Conservation (phyloP, 2,797 vertebrate genomes). For the Bovichtus diacanthus region DNA sequence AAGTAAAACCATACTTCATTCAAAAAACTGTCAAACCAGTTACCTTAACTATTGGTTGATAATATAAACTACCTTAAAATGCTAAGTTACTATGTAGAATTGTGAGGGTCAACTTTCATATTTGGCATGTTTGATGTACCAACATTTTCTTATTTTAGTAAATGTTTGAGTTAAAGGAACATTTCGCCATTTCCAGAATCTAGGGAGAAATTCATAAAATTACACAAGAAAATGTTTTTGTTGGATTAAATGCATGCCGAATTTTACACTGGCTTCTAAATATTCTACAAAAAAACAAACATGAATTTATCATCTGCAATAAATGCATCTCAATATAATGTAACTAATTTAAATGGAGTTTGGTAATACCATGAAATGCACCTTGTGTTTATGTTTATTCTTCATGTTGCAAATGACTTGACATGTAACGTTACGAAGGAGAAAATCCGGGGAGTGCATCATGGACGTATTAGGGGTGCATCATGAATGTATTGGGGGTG, state of each 20-base stretch:
- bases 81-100: accelerated
- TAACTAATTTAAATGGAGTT: background rate
- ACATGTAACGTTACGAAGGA: too few species aligned
- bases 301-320: accelerated
- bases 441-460: too few species aligned
- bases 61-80: accelerated
- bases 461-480: too few species aligned
- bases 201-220: background rate
- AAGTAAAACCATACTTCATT: accelerated
- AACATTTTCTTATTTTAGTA: background rate
- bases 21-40: background rate
- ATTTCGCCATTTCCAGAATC: background rate
- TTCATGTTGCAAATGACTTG: background rate
- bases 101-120: accelerated
- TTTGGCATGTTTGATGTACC: background rate
- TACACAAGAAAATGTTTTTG: background rate
- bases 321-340: background rate
- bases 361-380: background rate
- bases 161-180: background rate
- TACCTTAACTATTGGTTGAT: accelerated
- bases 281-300: background rate
- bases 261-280: background rate
- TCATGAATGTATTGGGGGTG: too few species aligned
- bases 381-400: background rate
- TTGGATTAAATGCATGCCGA: background rate